A percentile compares a stretch with the other conserved stretches of the same genome.
Evolutionary conservation across 2,888 invertebrate species (phyloP).

Genomic region (Diadromus collaris): DNA sequence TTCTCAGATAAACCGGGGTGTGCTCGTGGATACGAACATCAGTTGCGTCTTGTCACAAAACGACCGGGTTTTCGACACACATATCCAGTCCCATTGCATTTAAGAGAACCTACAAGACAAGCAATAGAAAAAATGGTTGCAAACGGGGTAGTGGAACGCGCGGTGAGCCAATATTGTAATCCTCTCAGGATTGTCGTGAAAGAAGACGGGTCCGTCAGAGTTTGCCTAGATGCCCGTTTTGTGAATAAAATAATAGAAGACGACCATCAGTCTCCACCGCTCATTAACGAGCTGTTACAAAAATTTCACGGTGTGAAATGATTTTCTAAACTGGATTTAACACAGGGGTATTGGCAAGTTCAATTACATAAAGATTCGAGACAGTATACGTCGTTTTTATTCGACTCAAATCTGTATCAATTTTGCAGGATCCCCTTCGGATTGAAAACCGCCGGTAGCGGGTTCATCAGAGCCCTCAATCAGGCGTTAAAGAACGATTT

Average conservation of each 20-base stretch:
- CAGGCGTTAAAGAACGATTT: slow-evolving; percentile 64
- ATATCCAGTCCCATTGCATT: slow-evolving; percentile 69
- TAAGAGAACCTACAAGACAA: slow-evolving; percentile 61
- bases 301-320: slow-evolving; percentile 58
- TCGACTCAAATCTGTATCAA: too few relatives aligned
- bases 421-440: too few relatives aligned
- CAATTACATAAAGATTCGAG: slow-evolving; percentile 50
- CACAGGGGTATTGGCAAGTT: slow-evolving; percentile 65
- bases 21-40: slow-evolving; percentile 63
- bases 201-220: slow-evolving; percentile 67
- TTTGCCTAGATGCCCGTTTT: slow-evolving; percentile 70
- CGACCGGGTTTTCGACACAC: slow-evolving; percentile 61
- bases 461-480: too few relatives aligned
- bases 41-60: slow-evolving; percentile 60
- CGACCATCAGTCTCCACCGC: slow-evolving; percentile 64
- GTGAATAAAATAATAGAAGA: slow-evolving; percentile 67
- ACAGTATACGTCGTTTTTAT: slow-evolving; percentile 60
- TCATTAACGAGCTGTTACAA: slow-evolving; percentile 58
- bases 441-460: too few relatives aligned
- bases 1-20: slow-evolving; percentile 62
- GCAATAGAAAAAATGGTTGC: slow-evolving; percentile 65
- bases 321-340: slow-evolving; percentile 62
- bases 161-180: slow-evolving; percentile 66
- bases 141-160: slow-evolving; percentile 65
- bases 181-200: slow-evolving; percentile 69